phyloP scores from a whole-genome alignment of 1,140 invertebrate genomes.

The Drosophila takahashii region DNA sequence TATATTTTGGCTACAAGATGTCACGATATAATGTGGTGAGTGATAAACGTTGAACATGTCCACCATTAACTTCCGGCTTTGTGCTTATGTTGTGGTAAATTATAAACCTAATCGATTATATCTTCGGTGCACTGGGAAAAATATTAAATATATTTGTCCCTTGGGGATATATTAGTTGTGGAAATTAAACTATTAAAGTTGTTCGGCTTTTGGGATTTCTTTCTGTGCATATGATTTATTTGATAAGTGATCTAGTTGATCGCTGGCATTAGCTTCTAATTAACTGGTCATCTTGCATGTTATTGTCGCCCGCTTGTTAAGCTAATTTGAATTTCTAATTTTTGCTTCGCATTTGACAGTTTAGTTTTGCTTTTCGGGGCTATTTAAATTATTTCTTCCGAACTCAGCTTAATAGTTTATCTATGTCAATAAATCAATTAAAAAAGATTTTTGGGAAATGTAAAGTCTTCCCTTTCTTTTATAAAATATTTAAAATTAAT shows the following conservation, averaged over 20 bases:
- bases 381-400: constrained; percentile 32
- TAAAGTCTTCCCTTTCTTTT: too few species aligned
- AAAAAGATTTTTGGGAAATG: background rate
- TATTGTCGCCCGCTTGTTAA: constrained; percentile 8
- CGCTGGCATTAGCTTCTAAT: constrained; percentile 20
- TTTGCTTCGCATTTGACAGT: constrained; percentile 5
- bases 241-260: constrained; percentile 34
- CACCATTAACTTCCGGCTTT: constrained; percentile 9
- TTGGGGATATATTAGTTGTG: background rate
- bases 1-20: constrained; percentile 95
- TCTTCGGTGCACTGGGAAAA: background rate
- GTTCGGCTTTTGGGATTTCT: background rate
- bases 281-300: constrained; percentile 31
- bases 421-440: constrained; percentile 24
- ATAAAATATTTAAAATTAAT: too few species aligned
- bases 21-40: constrained; percentile 68
- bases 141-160: background rate
- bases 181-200: background rate
- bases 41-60: constrained; percentile 10
- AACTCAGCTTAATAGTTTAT: constrained; percentile 13
- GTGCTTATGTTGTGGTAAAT: constrained; percentile 33
- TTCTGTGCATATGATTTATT: constrained; percentile 21
- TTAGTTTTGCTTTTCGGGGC: constrained; percentile 16
- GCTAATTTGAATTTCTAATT: constrained; percentile 54
- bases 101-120: constrained; percentile 15